These are phyloP conservation scores for Orbicella faveolata DNA, from an alignment of 64 coral and sea anemone species.

Conservation along the genomic window DNA sequence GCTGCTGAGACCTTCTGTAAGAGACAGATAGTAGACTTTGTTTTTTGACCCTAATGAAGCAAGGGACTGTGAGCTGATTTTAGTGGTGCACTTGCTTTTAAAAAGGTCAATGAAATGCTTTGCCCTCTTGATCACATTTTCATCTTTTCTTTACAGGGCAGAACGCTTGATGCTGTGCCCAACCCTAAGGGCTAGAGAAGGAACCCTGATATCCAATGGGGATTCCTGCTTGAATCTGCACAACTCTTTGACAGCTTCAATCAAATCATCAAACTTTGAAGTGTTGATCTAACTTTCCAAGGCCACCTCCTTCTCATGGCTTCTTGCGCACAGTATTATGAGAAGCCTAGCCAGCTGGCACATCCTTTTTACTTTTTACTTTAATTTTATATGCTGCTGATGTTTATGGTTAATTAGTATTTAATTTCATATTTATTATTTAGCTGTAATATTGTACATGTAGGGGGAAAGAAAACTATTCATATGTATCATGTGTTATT, in stretches of 20 bases:
- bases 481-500: too few relatives aligned
- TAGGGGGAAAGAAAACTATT: too few relatives aligned
- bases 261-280: not conserved
- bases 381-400: too few relatives aligned
- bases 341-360: conserved; percentile 10
- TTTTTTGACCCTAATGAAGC: too few relatives aligned
- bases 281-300: conserved; percentile 5
- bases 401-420: too few relatives aligned
- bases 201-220: not conserved
- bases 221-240: not conserved
- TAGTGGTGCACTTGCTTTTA: too few relatives aligned
- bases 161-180: conserved; percentile 17
- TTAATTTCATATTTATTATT: too few relatives aligned
- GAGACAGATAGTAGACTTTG: too few relatives aligned
- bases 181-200: conserved; percentile 40
- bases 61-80: too few relatives aligned
- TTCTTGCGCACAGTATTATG: not conserved
- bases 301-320: not conserved
- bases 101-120: conserved; percentile 8
- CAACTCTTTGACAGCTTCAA: not conserved
- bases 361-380: not conserved
- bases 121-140: not conserved
- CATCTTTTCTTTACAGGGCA: conserved; percentile 9
- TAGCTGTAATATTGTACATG: too few relatives aligned
- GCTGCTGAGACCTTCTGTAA: too few relatives aligned